Conservation (phyloP, 1,140 invertebrate species). For the Trichoplusia ni region DNA sequence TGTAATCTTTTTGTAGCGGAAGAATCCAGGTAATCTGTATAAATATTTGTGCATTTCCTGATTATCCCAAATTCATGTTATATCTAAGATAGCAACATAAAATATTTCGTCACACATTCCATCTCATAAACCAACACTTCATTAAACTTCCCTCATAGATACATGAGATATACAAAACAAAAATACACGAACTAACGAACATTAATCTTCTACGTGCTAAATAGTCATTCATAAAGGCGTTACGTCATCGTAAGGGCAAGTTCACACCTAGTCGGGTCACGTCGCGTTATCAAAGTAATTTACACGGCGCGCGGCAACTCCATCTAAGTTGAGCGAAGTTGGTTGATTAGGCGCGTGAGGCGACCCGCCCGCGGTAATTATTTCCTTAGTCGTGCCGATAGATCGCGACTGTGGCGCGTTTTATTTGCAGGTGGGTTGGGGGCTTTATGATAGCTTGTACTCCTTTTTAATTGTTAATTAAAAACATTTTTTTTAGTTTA, state of each 20-base stretch:
- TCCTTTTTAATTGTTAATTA: too few species aligned
- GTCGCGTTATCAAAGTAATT: conserved; percentile 48
- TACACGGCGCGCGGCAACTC: conserved; percentile 42
- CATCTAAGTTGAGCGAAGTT: conserved; percentile 42
- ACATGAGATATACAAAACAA: too few species aligned
- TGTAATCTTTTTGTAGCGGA: too few species aligned
- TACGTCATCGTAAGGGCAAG: conserved; percentile 25
- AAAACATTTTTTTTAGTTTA: too few species aligned
- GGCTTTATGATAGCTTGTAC: background rate
- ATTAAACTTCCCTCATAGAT: background rate
- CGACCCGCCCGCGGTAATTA: conserved; percentile 30
- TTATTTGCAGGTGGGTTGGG: background rate
- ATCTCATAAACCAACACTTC: background rate
- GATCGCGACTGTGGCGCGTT: background rate
- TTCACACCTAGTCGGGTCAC: conserved; percentile 40
- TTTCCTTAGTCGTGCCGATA: conserved; percentile 23
- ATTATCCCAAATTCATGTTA: too few species aligned
- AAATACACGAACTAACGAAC: background rate
- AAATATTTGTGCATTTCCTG: too few species aligned
- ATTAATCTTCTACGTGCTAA: conserved; percentile 19
- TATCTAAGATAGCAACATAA: too few species aligned
- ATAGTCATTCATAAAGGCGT: conserved; percentile 4
- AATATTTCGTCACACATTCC: too few species aligned
- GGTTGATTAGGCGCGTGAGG: conserved; percentile 43
- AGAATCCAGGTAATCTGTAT: too few species aligned